Evolutionary conservation across 2,797 vertebrate species (phyloP), one percentile per base, ranked within the genome.

Genomic region (Microchirus variegatus): DNA sequence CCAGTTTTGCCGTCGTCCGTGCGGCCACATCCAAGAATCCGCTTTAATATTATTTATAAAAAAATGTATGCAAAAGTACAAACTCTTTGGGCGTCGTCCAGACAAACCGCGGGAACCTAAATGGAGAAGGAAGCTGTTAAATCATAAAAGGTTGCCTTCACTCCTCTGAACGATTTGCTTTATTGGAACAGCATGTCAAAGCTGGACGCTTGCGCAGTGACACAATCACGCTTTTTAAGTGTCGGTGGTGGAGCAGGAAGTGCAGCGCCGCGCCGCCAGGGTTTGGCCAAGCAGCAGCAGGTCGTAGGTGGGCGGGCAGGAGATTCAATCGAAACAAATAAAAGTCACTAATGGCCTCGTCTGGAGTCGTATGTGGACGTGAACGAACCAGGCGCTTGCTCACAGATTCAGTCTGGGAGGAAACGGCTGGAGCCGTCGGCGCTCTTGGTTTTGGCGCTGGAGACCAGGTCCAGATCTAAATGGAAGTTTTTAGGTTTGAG

Each of bases 61-160:
- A 42, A 41, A 12, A 41, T 8, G 9, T 11, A 13, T 12, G 41
- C 12, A 42, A 42, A 42, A 56, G 83, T 88, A 83, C 65, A 70
- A 81, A 74, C 35, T 71, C 81, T 69, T 63, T 81, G 87, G 86
- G 85, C 86, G 64, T 62, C 66, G 5, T 87, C 86, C 86, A 89
- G 81, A 86, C 89, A 75, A 64, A 81, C 75, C 78, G 3, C 74
- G 82, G 70, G 82, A 87, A 90, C 85, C 84, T 70, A 69, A 84
- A 86, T 78, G 82, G 84, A 90, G 87, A 82, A 89, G 88, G 91
- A 92, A 91, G 87, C 89, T 63, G 81, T 90, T 87, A 90, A 91
- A 90, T 86, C 83, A 89, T 86, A 90, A 91, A 90, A 87, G 69
- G 73, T 89, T 91, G 87, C 90, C 89, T 90, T 91, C 84, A 89